Evolutionary conservation across 2,888 invertebrate genomes (phyloP).

Genomic region (Drymonia ruficornis): DNA sequence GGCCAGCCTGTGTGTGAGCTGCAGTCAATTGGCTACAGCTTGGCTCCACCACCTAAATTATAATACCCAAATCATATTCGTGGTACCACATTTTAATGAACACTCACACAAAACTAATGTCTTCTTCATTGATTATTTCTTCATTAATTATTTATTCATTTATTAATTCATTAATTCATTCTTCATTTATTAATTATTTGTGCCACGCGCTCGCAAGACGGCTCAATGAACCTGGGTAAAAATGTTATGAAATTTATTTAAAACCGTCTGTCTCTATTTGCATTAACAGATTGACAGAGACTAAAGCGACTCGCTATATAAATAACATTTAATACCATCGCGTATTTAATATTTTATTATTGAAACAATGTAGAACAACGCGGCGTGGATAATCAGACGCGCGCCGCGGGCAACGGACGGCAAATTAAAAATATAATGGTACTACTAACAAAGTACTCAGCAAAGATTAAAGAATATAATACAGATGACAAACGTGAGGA

Average conservation of each 20-base stretch:
- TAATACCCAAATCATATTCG: no score
- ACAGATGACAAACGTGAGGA: not conserved
- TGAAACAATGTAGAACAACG: constrained; percentile 18
- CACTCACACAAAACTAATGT: no score
- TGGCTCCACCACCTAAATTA: no score
- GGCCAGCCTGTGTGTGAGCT: no score
- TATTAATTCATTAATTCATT: no score
- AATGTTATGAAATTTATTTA: not conserved
- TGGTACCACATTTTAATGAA: no score
- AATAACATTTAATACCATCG: constrained; percentile 10
- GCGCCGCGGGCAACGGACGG: constrained; percentile 16
- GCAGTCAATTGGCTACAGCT: no score
- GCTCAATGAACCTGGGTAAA: not conserved
- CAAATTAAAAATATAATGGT: constrained; percentile 37
- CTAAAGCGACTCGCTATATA: constrained; percentile 13
- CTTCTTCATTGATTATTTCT: no score
- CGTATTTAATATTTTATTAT: constrained; percentile 23
- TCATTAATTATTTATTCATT: no score
- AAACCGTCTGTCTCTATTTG: constrained; percentile 14
- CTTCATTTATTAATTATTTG: no score
- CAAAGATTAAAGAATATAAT: constrained; percentile 12
- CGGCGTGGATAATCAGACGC: constrained; percentile 17
- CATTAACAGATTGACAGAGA: constrained; percentile 9
- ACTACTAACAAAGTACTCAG: constrained; percentile 6
- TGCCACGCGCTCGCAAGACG: not conserved